These are phyloP conservation scores for Menidia menidia DNA, from an alignment of 2,797 vertebrate species.

Conservation along the genomic window DNA sequence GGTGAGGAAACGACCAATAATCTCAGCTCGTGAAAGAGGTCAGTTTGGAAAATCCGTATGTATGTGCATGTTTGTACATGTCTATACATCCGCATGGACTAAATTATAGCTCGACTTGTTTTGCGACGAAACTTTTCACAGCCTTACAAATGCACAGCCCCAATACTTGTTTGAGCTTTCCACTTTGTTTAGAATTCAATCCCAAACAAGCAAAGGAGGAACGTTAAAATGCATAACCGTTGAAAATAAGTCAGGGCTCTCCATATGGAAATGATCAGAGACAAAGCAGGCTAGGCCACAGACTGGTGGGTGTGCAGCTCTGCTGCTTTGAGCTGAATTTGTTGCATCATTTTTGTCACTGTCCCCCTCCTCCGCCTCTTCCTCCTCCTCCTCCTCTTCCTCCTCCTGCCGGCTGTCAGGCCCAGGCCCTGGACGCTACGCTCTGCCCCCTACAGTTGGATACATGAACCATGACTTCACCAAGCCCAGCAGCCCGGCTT, in stretches of 20 bases:
- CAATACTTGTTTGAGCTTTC: slow-evolving; percentile 48
- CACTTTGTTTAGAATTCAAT: slow-evolving; percentile 61
- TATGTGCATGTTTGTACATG: slow-evolving; percentile 28
- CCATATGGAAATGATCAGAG: slow-evolving; percentile 72
- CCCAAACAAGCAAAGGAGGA: slow-evolving; percentile 62
- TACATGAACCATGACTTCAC: slow-evolving; percentile 89
- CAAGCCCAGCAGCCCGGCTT: slow-evolving; percentile 86
- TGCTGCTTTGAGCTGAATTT: slow-evolving; percentile 30
- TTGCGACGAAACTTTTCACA: slow-evolving; percentile 43
- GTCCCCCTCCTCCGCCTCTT: slow-evolving; percentile 24
- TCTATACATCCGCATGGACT: slow-evolving; percentile 52
- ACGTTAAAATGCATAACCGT: slow-evolving; percentile 68
- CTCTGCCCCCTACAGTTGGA: slow-evolving; percentile 88
- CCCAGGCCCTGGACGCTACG: slow-evolving; percentile 86
- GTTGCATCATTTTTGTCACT: slow-evolving; percentile 60
- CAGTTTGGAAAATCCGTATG: slow-evolving; percentile 50
- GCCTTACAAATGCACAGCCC: slow-evolving; percentile 36
- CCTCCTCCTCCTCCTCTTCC: slow-evolving; percentile 22
- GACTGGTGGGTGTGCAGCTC: slow-evolving; percentile 41
- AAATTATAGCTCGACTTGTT: slow-evolving; percentile 44
- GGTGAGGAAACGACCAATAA: slow-evolving; percentile 78
- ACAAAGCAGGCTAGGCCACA: slow-evolving; percentile 39
- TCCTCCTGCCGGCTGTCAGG: slow-evolving; percentile 69
- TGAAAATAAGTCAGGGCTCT: slow-evolving; percentile 70
- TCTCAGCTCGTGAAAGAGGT: slow-evolving; percentile 84